phyloP scores from a whole-genome alignment of 1,140 invertebrate species.

The Conus betulinus region DNA sequence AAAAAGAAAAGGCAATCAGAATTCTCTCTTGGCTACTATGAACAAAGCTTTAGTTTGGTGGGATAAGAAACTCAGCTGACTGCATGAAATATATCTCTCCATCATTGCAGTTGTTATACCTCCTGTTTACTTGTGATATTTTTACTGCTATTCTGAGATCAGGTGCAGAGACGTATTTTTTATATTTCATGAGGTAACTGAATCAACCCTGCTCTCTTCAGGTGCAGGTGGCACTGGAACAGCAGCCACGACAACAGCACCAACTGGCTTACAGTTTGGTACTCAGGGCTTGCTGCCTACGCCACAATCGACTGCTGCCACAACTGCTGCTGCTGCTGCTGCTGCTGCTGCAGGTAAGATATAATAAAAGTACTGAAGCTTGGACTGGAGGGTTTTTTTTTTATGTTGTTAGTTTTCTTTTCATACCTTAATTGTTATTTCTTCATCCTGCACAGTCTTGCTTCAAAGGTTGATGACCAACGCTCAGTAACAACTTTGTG shows the following conservation, averaged over 20 bases:
- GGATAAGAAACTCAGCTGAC: neutral
- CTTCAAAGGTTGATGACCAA: too few relatives aligned
- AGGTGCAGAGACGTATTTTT: neutral
- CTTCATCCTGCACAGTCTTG: too few relatives aligned
- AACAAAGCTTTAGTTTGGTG: neutral
- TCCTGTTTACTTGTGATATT: too few relatives aligned
- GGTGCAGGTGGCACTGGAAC: constrained; percentile 3
- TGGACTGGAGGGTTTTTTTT: too few relatives aligned
- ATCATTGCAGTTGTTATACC: neutral
- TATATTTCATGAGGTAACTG: neutral
- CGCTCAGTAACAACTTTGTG: too few relatives aligned
- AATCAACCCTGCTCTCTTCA: neutral
- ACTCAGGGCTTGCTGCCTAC: neutral
- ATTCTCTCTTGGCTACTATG: too few relatives aligned
- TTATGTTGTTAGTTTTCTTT: too few relatives aligned
- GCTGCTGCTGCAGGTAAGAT: too few relatives aligned
- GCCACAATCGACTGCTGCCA: constrained; percentile 17
- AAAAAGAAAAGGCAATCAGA: too few relatives aligned
- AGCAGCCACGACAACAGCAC: constrained; percentile 29
- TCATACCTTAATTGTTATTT: too few relatives aligned
- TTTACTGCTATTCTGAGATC: neutral
- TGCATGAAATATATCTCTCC: neutral
- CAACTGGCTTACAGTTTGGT: constrained; percentile 42
- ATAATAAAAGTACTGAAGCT: too few relatives aligned
- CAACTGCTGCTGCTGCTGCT: constrained; percentile 17